These are phyloP conservation scores for Synergus umbraculus DNA, from an alignment of 2,888 invertebrate genomes.

Conservation along the genomic window DNA sequence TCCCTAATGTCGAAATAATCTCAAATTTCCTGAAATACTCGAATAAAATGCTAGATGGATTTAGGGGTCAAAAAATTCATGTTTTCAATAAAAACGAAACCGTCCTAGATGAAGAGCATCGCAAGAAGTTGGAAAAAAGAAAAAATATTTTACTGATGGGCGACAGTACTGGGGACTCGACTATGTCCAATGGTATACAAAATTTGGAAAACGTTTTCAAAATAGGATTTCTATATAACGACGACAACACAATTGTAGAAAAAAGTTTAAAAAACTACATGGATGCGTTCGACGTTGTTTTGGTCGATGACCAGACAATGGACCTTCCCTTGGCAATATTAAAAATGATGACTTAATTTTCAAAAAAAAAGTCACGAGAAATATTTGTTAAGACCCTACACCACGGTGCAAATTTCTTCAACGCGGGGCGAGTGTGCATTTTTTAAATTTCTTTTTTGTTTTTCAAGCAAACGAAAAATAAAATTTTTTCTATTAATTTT, in stretches of 20 bases:
- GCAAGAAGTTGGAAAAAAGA: slow-evolving; percentile 83
- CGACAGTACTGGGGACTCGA: slow-evolving; percentile 94
- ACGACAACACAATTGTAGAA: slow-evolving; percentile 81
- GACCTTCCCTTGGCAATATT: slow-evolving; percentile 80
- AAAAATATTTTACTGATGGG: slow-evolving; percentile 94
- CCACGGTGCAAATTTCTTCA: too few species aligned
- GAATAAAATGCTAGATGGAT: slow-evolving; percentile 78
- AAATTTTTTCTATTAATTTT: too few species aligned
- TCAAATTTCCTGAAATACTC: slow-evolving; percentile 91
- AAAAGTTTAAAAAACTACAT: slow-evolving; percentile 86
- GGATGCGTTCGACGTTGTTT: slow-evolving; percentile 92
- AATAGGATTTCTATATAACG: slow-evolving; percentile 94
- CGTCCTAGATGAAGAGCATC: slow-evolving; percentile 89
- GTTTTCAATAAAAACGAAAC: slow-evolving; percentile 96
- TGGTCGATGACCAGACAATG: slow-evolving; percentile 94
- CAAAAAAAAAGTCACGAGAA: background rate
- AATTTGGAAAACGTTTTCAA: slow-evolving; percentile 87
- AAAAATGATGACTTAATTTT: slow-evolving; percentile 55
- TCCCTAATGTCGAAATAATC: slow-evolving; percentile 88
- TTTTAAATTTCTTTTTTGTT: too few species aligned
- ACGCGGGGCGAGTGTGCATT: too few species aligned
- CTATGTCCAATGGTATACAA: slow-evolving; percentile 94
- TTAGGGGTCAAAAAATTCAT: slow-evolving; percentile 89
- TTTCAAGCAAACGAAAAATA: too few species aligned
- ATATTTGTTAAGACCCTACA: too few species aligned